These are phyloP conservation scores for roundworm (Caenorhabditis elegans) DNA, from an alignment of 1,140 invertebrate genomes.

Conservation along the genomic window WBcel235 BX284602.5:2821001-2821500, in stretches of 20 bases:
- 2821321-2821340: not conserved
- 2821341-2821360: not conserved
- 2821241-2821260: not conserved
- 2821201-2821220: constrained; percentile 43
- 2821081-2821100: too few relatives aligned
- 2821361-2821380: not conserved
- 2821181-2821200: constrained; percentile 45
- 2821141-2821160: constrained; percentile 2
- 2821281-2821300: not conserved
- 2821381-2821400: not conserved
- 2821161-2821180: constrained; percentile 43
- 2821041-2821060: too few relatives aligned
- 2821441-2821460: not conserved
- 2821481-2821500: not conserved
- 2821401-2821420: not conserved
- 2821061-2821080: too few relatives aligned
- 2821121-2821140: not conserved
- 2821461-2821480: not conserved
- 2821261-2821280: not conserved
- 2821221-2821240: not conserved
- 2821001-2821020: too few relatives aligned
- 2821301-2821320: not conserved
- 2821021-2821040: too few relatives aligned
- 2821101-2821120: too few relatives aligned
- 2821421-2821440: not conserved